phyloP scores from a whole-genome alignment of 2,797 vertebrate species.

The Gallinago stenura region DNA sequence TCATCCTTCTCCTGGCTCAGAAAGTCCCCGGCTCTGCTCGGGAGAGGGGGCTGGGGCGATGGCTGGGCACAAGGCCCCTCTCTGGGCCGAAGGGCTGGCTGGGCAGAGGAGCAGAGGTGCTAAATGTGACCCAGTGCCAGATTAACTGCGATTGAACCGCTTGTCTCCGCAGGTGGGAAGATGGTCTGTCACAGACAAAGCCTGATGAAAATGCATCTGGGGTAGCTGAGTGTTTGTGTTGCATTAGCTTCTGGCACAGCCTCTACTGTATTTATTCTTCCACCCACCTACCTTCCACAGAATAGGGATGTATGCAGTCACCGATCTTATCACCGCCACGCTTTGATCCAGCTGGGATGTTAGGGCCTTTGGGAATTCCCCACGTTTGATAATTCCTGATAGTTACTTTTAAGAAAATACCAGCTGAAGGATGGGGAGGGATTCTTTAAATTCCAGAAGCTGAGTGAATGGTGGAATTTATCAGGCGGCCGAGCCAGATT shows the following conservation, averaged over 20 bases:
- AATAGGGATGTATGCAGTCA: constrained; percentile 66
- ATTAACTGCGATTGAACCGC: background rate
- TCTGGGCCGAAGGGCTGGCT: background rate
- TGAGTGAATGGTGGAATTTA: constrained; percentile 50
- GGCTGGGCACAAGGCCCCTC: background rate
- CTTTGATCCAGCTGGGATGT: constrained; percentile 73
- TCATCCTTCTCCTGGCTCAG: background rate
- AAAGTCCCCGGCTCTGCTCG: background rate
- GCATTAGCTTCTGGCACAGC: constrained; percentile 26
- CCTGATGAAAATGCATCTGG: constrained; percentile 38
- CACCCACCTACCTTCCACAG: constrained; percentile 59
- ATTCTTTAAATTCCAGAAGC: constrained; percentile 67
- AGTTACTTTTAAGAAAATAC: constrained; percentile 72
- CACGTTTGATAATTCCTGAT: constrained; percentile 46
- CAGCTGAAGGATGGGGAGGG: constrained; percentile 64
- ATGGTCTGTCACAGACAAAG: constrained; percentile 9
- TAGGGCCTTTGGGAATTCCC: constrained; percentile 52
- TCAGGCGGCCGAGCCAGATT: constrained; percentile 13
- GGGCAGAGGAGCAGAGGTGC: background rate
- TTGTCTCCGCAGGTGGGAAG: constrained; percentile 28
- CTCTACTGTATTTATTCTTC: constrained; percentile 47
- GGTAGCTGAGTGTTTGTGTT: constrained; percentile 35
- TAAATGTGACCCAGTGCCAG: background rate
- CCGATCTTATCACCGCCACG: constrained; percentile 66
- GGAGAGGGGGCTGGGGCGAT: background rate